These are phyloP conservation scores for Cirrhinus mrigala DNA, from an alignment of 2,797 vertebrate species.

Conservation along the genomic window DNA sequence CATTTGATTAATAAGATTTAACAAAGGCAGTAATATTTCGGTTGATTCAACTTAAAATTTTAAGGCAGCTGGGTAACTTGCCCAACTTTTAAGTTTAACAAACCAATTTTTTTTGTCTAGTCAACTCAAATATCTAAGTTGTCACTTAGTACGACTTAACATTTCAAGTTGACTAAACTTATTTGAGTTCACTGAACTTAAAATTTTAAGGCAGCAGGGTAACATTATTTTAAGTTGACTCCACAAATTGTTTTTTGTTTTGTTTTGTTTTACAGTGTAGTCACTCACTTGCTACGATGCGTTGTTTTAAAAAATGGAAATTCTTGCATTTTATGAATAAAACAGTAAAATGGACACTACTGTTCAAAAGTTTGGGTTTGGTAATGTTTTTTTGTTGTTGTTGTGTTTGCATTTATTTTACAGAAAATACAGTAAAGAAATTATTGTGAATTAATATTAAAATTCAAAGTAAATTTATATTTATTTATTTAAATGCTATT, in stretches of 20 bases:
- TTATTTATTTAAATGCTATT: neutral
- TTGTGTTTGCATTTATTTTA: too few species aligned
- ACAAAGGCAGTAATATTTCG: neutral
- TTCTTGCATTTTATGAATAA: neutral
- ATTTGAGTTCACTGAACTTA: too few species aligned
- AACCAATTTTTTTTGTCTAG: too few species aligned
- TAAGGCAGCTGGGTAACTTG: too few species aligned
- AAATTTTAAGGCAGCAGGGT: too few species aligned
- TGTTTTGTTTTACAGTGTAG: neutral
- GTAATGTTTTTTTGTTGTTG: neutral
- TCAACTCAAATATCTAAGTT: too few species aligned
- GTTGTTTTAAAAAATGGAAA: neutral
- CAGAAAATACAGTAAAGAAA: neutral
- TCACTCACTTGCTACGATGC: neutral
- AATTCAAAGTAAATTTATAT: neutral
- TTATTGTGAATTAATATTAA: neutral
- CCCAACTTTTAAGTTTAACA: too few species aligned
- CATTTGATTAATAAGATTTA: neutral
- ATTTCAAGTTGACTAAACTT: too few species aligned
- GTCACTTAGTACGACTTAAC: too few species aligned
- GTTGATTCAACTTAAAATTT: too few species aligned
- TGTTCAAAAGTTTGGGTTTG: neutral
- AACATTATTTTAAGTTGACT: too few species aligned
- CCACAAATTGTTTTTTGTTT: too few species aligned
- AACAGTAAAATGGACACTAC: neutral